phyloP scores from a whole-genome alignment of 2,888 invertebrate species.

The Pterobdella sp. region DNA sequence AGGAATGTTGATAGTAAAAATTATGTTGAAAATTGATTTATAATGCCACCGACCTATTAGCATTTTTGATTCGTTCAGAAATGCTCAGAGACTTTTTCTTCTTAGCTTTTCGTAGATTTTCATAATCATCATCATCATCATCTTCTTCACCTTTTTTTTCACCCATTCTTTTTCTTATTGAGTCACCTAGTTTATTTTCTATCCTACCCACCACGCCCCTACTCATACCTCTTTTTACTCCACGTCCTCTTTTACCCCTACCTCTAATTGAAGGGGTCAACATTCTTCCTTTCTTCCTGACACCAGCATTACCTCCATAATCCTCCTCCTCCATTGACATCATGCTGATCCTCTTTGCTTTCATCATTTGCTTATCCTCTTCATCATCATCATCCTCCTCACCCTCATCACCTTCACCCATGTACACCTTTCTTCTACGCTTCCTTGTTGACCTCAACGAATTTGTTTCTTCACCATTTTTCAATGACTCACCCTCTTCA shows the following conservation, averaged over 20 bases:
- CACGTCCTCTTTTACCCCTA: neutral
- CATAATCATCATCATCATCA: slow-evolving; percentile 13
- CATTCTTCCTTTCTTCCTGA: neutral
- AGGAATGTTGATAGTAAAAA: neutral
- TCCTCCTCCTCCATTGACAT: neutral
- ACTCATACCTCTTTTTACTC: slow-evolving; percentile 7
- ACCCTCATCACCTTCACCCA: slow-evolving; percentile 8
- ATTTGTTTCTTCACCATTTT: neutral
- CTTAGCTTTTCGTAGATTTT: neutral
- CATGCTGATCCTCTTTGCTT: neutral
- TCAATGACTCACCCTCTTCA: neutral
- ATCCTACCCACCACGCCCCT: slow-evolving; percentile 1
- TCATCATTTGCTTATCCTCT: slow-evolving; percentile 18
- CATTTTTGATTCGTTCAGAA: slow-evolving; percentile 15
- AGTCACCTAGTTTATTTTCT: neutral
- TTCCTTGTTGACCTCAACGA: neutral
- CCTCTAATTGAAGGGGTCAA: neutral
- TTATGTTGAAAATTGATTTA: neutral
- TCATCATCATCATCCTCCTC: slow-evolving; percentile 20
- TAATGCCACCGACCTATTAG: neutral
- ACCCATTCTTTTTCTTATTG: neutral
- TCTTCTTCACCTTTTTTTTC: neutral
- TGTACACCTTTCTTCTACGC: neutral
- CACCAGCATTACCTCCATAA: neutral
- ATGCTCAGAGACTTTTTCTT: slow-evolving; percentile 13